Conservation (phyloP, 2,888 invertebrate genomes). For the Malthinus seriepunctatus region DNA sequence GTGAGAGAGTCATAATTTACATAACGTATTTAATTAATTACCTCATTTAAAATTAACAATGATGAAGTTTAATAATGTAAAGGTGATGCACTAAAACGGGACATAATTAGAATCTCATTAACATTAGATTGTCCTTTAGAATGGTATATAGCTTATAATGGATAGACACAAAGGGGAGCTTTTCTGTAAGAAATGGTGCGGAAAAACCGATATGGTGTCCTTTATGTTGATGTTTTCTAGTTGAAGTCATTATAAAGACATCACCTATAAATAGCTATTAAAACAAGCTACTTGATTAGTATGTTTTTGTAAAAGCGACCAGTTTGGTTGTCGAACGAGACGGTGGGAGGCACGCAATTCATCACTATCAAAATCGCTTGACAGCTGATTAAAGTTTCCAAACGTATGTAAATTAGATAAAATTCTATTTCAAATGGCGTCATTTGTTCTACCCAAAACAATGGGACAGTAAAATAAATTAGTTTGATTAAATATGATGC, state of each 20-base stretch:
- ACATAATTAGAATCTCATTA: slow-evolving; percentile 29
- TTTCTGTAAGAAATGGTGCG: slow-evolving; percentile 25
- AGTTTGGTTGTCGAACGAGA: slow-evolving; percentile 2
- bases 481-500: slow-evolving; percentile 24
- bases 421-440: slow-evolving; percentile 15
- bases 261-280: slow-evolving; percentile 14
- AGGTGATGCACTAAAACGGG: slow-evolving; percentile 22
- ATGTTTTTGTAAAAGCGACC: slow-evolving; percentile 8
- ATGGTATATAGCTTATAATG: slow-evolving; percentile 19
- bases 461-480: slow-evolving; percentile 22
- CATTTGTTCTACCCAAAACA: slow-evolving; percentile 19
- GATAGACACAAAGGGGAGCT: slow-evolving; percentile 12
- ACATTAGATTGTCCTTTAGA: slow-evolving; percentile 30
- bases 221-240: slow-evolving; percentile 28
- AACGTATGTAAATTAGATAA: slow-evolving; percentile 21
- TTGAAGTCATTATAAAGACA: slow-evolving; percentile 28
- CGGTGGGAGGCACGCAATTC: slow-evolving; percentile 14
- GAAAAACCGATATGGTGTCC: slow-evolving; percentile 31
- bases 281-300: slow-evolving; percentile 15
- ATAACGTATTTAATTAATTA: too few relatives aligned
- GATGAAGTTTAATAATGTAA: slow-evolving; percentile 17
- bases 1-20: too few relatives aligned
- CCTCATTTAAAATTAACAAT: background rate
- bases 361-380: slow-evolving; percentile 16
- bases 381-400: slow-evolving; percentile 20